Evolutionary conservation across 2,113 vertebrate species (phyloP), one percentile per base, ranked within the genome.

Genomic region (Pteropus alecto): DNA sequence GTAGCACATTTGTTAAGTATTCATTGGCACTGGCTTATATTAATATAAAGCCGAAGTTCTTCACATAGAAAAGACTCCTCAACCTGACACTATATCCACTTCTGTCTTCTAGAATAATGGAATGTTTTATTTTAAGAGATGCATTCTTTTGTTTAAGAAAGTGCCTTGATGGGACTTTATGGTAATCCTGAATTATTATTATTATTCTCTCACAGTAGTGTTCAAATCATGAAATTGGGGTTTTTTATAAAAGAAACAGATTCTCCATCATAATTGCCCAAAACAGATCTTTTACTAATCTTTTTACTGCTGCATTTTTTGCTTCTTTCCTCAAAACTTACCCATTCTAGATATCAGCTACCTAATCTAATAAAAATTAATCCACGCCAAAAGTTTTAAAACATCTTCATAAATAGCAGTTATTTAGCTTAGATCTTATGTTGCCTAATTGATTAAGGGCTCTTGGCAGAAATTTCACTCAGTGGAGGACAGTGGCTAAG

Each of bases 371-470:
- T 87, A 51, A 88, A 51, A 76, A 76, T 28, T 41, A 79, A 71
- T 87, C 58, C n/a, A 38, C 77, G 60, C 13, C 61, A 87, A 95
- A n/a, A 79, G 12, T 13, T 38, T 84, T 87, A 96, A 93, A 76
- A 22, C 22, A 77, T 65, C 58, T 26, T 81, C 26, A 65, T 13
- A 88, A 81, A 21, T 68, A 77, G 9, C 33, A 88, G 7, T 33
- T 73, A 14, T 84, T 93, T 90, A 81, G 8, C 51, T 93, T 21
- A 93, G 13, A 78, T 68, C 5, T 79, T 88, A 48, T 18, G 16
- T 85, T 97, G 60, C 54, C 43, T 95, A 76, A 71, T 94, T 1
- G 0, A 76, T 63, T 76, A 81, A 81, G 41, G 48, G 13, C 30
- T 89, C 22, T 61, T 73, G 38, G 21, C 78, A 24, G 38, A 7